Evolutionary conservation across 2,888 invertebrate genomes (phyloP).

Genomic region (Drosophila emarginata): DNA sequence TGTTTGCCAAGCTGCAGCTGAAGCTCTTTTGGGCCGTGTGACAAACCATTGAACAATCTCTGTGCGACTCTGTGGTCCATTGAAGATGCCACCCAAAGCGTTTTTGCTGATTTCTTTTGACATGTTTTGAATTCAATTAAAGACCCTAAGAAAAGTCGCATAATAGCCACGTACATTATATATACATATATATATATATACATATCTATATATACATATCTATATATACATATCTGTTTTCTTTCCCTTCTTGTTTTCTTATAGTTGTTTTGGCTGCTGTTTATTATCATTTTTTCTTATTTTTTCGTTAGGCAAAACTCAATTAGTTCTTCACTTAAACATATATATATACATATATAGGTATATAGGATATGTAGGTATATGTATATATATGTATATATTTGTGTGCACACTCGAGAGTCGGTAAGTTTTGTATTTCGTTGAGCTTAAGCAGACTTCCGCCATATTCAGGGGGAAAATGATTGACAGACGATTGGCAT

Average conservation of each 20-base stretch:
- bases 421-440: slow-evolving; percentile 24
- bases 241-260: slow-evolving; percentile 30
- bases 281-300: slow-evolving; percentile 70
- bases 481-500: slow-evolving; percentile 82
- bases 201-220: slow-evolving; percentile 1
- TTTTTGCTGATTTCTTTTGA: slow-evolving; percentile 66
- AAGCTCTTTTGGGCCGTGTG: slow-evolving; percentile 44
- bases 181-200: slow-evolving; percentile 22
- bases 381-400: neutral
- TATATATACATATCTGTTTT: neutral
- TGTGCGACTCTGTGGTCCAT: neutral
- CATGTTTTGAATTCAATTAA: slow-evolving; percentile 76
- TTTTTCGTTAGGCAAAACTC: slow-evolving; percentile 60
- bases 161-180: neutral
- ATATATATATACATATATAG: neutral
- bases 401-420: slow-evolving; percentile 15
- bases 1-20: slow-evolving; percentile 66
- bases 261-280: slow-evolving; percentile 45
- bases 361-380: neutral
- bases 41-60: slow-evolving; percentile 36
- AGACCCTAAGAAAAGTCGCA: slow-evolving; percentile 43
- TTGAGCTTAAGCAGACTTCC: slow-evolving; percentile 77
- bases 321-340: slow-evolving; percentile 54
- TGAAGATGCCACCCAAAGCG: slow-evolving; percentile 63
- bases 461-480: slow-evolving; percentile 63